phyloP scores from a whole-genome alignment of 2,797 vertebrate species.

The Ctenopoma kingsleyae region DNA sequence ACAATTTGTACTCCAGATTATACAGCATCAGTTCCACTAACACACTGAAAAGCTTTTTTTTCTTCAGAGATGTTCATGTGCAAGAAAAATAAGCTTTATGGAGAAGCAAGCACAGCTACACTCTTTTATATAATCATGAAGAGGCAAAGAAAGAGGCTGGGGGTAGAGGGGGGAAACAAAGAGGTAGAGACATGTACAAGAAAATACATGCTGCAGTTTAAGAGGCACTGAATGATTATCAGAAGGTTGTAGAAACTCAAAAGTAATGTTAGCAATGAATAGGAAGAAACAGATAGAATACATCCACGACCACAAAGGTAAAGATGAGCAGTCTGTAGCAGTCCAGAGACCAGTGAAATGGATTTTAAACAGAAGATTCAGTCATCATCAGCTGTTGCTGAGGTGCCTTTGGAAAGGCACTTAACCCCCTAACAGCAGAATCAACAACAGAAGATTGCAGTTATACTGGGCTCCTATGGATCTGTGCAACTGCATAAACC shows the following conservation, averaged over 20 bases:
- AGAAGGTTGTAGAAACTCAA: neutral
- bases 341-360: slow-evolving; percentile 18
- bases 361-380: slow-evolving; percentile 15
- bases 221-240: slow-evolving; percentile 15
- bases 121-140: slow-evolving; percentile 45
- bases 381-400: slow-evolving; percentile 33
- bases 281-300: neutral
- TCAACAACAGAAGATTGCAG: slow-evolving; percentile 28
- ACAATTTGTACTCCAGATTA: slow-evolving; percentile 49
- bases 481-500: slow-evolving; percentile 34
- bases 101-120: slow-evolving; percentile 58
- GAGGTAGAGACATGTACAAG: slow-evolving; percentile 36
- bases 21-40: slow-evolving; percentile 49
- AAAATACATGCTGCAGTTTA: slow-evolving; percentile 9
- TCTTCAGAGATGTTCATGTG: slow-evolving; percentile 46
- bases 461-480: slow-evolving; percentile 21
- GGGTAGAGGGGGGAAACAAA: slow-evolving; percentile 38
- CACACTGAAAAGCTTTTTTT: slow-evolving; percentile 51
- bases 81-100: slow-evolving; percentile 41
- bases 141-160: slow-evolving; percentile 33
- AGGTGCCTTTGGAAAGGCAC: slow-evolving; percentile 65
- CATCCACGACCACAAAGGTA: slow-evolving; percentile 29
- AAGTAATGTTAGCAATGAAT: neutral
- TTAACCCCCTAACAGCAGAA: slow-evolving; percentile 37
- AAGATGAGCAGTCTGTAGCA: neutral